Evolutionary conservation across 2,888 invertebrate species (phyloP).

Genomic region (Tineola bisselliella): DNA sequence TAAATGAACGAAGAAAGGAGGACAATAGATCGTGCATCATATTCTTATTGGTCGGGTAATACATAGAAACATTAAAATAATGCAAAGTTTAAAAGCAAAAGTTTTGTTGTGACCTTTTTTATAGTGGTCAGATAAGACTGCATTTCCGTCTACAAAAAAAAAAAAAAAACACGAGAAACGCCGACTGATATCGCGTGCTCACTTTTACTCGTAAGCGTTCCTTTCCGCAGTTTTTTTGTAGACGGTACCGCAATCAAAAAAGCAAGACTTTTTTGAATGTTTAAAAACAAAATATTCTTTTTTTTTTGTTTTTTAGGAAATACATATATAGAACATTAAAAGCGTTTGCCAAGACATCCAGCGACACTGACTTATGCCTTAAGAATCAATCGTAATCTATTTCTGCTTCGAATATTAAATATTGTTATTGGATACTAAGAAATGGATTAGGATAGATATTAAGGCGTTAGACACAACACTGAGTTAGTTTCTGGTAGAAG

Average conservation of each 20-base stretch:
- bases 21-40: conserved; percentile 45
- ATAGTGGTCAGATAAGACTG: too few relatives aligned
- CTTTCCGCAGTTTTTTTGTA: too few relatives aligned
- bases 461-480: neutral
- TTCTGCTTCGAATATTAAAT: too few relatives aligned
- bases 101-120: neutral
- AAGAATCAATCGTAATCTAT: neutral
- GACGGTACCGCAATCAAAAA: too few relatives aligned
- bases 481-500: neutral
- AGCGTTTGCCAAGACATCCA: conserved; percentile 55
- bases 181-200: too few relatives aligned
- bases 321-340: conserved; percentile 37
- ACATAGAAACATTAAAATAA: conserved; percentile 40
- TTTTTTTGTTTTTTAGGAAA: neutral
- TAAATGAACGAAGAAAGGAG: conserved; percentile 24
- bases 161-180: too few relatives aligned
- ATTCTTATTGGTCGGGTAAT: conserved; percentile 56
- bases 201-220: too few relatives aligned
- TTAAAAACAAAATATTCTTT: neutral
- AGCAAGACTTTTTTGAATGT: too few relatives aligned
- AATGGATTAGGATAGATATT: too few relatives aligned
- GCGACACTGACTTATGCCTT: conserved; percentile 34
- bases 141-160: too few relatives aligned
- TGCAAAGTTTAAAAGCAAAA: neutral
- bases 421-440: too few relatives aligned